A percentile compares a stretch with the other conserved stretches of the same genome.
These are phyloP conservation scores for Gambusia holbrooki DNA, from an alignment of 2,113 vertebrate species.

Conservation along the genomic window DNA sequence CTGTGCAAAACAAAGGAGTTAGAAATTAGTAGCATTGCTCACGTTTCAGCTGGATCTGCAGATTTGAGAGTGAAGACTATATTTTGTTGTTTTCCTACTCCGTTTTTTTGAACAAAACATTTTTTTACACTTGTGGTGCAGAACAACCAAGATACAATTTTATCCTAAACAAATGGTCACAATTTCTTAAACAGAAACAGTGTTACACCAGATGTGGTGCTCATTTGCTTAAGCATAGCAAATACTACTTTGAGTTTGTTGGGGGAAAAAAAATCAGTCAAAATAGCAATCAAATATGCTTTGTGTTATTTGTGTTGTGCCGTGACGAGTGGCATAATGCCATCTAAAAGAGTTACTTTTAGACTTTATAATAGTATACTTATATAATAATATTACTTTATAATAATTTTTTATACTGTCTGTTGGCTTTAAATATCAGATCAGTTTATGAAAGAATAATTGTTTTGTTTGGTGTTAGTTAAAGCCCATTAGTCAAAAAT, in stretches of 20 bases:
- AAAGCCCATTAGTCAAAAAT: too few relatives aligned
- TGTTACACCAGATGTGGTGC: conserved; percentile 28
- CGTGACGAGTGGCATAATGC: conserved; percentile 9
- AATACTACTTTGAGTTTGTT: not conserved
- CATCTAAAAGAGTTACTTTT: not conserved
- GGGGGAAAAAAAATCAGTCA: not conserved
- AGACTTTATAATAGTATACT: too few relatives aligned
- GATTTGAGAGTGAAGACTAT: conserved; percentile 38
- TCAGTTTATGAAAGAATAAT: too few relatives aligned
- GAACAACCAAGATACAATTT: conserved; percentile 45
- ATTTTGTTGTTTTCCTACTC: conserved; percentile 62
- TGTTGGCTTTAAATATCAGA: too few relatives aligned
- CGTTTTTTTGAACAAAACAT: conserved; percentile 19
- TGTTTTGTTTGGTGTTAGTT: too few relatives aligned
- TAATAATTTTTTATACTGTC: too few relatives aligned
- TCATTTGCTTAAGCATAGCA: conserved; percentile 40
- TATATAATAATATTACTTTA: too few relatives aligned
- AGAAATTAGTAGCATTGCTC: conserved; percentile 4
- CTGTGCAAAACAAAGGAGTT: conserved; percentile 39
- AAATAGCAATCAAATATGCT: not conserved
- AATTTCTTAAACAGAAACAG: conserved; percentile 36
- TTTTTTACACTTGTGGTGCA: conserved; percentile 49
- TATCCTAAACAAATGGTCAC: conserved; percentile 57
- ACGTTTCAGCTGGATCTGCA: conserved; percentile 51
- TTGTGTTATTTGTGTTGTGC: not conserved